Base-by-base conservation (phyloP, 2,797 vertebrate genomes). In the Rhinophrynus dorsalis region DNA sequence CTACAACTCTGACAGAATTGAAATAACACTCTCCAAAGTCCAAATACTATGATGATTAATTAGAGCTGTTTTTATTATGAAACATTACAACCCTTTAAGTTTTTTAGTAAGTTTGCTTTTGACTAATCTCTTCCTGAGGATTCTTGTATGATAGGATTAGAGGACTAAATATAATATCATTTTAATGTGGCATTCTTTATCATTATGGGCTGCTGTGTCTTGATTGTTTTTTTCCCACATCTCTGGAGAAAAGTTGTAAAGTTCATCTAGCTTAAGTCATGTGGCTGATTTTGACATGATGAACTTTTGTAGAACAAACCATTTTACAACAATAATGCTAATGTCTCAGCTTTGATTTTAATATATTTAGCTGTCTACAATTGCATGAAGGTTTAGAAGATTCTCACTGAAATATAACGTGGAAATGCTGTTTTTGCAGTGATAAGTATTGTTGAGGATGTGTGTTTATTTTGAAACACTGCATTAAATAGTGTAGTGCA, bases 171-270 rank as follows among this genome's bases (percentile, higher is more conserved):
- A 51, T 51, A 51, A 7, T 32, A 18, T 65, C 26, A n/a, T 37
- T 52, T 65, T 29, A 65, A 17, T 6, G 29, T 54, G 12, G 42
- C 37, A 42, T 26, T 17, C 8, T 29, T 17, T 54, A 17, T 44
- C 62, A 65, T 33, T 50, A 44, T 54, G 62, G 29, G 29, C 18
- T 5, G 21, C 44, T 47, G 20, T 32, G 32, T 18, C 33, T 38
- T 64, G 50, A 64, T 64, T 64, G 35, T 32, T 29, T 64, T 52
- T 48, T 48, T 52, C 7, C 17, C 50, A 11, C 27, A 32, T 40
- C 48, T 64, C 24, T n/a, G 6, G 26, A 9, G 18, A n/a, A 37
- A 13, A 20, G 33, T 18, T 9, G 47, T 13, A 52, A 51, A 27
- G 38, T 35, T 9, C 47, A 29, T 38, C 21, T 27, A 51, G 45